Percentiles rank a stretch among this genome's conserved stretches.
Evolutionary conservation across 2,113 vertebrate genomes (phyloP).

Genomic region (Falco punctatus): DNA sequence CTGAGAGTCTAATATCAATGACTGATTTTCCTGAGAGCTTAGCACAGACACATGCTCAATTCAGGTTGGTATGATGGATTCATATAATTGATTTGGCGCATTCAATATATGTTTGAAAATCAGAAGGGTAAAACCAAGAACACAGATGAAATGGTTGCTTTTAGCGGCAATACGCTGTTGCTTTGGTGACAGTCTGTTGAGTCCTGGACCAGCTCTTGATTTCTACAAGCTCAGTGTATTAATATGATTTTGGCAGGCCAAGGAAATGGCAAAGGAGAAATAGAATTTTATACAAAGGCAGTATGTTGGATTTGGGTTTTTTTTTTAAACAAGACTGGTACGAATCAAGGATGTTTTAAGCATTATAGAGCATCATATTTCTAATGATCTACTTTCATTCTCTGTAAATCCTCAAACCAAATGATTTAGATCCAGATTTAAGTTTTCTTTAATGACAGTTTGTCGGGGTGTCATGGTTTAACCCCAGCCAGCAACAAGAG

Average conservation of each 20-base stretch:
- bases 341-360: background rate
- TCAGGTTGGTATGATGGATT: background rate
- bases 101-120: background rate
- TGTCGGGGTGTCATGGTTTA: background rate
- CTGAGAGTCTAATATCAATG: background rate
- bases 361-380: background rate
- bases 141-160: background rate
- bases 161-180: background rate
- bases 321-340: background rate
- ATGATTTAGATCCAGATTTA: background rate
- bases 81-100: background rate
- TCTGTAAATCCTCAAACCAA: background rate
- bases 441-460: background rate
- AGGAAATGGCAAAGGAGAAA: background rate
- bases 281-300: background rate
- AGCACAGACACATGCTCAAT: background rate
- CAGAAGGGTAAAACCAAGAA: background rate
- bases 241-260: background rate
- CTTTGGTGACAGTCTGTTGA: background rate
- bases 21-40: background rate
- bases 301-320: rapidly evolving
- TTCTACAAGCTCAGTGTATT: background rate
- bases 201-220: background rate
- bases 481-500: too few species aligned
- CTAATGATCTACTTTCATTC: background rate